Evolutionary conservation across 1,140 invertebrate genomes (phyloP).

Genomic region (Gryon sp.): DNA sequence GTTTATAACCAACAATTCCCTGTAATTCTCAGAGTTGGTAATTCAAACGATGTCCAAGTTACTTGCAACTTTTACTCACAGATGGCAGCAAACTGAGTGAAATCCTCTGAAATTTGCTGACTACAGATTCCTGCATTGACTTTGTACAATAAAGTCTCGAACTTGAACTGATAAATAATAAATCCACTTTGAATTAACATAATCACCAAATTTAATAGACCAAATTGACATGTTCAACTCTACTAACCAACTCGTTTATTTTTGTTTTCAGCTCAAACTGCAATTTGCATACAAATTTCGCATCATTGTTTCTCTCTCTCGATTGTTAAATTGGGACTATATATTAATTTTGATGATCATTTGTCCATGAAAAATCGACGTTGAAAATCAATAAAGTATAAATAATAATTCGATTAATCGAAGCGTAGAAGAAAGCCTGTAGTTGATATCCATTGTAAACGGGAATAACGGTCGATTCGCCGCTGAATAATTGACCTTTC

Average conservation of each 20-base stretch:
- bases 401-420: conserved; percentile 13
- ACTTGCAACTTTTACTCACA: not conserved
- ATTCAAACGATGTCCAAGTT: too few species aligned
- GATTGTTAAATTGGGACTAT: too few species aligned
- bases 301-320: not conserved
- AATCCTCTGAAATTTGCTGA: not conserved
- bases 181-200: too few species aligned
- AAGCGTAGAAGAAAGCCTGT: conserved; percentile 20
- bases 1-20: too few species aligned
- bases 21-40: too few species aligned
- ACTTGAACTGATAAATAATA: too few species aligned
- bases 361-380: conserved; percentile 4
- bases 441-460: conserved; percentile 43
- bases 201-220: too few species aligned
- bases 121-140: not conserved
- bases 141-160: not conserved
- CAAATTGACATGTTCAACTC: too few species aligned
- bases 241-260: too few species aligned
- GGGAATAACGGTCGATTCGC: conserved; percentile 56
- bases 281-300: not conserved
- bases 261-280: too few species aligned
- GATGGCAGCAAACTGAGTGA: not conserved
- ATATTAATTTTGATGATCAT: not conserved
- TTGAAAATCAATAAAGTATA: conserved; percentile 18
- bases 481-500: conserved; percentile 63